Percentiles rank a stretch among this genome's conserved stretches.
Conservation (phyloP, 2,888 invertebrate species). For the Aleiodes leptofemur region DNA sequence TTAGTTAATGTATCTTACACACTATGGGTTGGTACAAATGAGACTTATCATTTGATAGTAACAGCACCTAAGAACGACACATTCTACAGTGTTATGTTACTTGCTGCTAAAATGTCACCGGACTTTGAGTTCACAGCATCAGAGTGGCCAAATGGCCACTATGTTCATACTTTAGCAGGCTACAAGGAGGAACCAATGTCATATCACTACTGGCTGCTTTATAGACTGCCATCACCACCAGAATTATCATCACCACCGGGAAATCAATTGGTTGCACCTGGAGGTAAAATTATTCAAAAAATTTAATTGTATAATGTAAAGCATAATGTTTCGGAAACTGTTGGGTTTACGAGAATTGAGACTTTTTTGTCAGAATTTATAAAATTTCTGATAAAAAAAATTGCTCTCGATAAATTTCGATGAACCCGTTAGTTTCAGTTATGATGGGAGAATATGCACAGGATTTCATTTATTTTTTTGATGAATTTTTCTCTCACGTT, state of each 20-base stretch:
- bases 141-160: slow-evolving; percentile 95
- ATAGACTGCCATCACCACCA: slow-evolving; percentile 87
- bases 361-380: no score
- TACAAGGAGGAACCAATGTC: slow-evolving; percentile 88
- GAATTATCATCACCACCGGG: slow-evolving; percentile 89
- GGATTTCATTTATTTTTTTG: no score
- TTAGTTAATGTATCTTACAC: slow-evolving; percentile 86
- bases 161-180: slow-evolving; percentile 90
- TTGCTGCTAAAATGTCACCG: slow-evolving; percentile 88
- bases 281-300: slow-evolving; percentile 78
- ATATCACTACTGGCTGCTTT: slow-evolving; percentile 93
- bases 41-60: slow-evolving; percentile 86
- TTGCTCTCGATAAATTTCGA: no score
- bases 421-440: no score
- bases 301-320: no score
- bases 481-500: no score
- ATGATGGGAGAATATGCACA: no score
- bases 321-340: no score
- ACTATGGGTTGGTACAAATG: slow-evolving; percentile 91
- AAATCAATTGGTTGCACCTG: slow-evolving; percentile 91
- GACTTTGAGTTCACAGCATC: slow-evolving; percentile 85
- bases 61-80: slow-evolving; percentile 84
- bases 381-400: no score
- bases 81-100: slow-evolving; percentile 86
- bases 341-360: not conserved